Evolutionary conservation across 2,888 invertebrate species (phyloP).

Genomic region (Alsophila aescularia): DNA sequence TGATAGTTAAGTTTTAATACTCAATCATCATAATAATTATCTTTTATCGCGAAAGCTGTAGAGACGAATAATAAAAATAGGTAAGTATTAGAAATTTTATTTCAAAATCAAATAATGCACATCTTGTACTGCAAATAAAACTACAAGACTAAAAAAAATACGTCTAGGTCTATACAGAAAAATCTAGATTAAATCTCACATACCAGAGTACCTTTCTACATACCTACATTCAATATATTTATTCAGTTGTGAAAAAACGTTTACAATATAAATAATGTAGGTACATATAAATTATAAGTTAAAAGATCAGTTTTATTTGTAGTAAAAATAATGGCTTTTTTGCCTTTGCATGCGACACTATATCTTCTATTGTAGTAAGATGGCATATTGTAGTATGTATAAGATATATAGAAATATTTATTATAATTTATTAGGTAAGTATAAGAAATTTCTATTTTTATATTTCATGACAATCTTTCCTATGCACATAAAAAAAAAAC

Average conservation of each 20-base stretch:
- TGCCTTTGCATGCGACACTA: background rate
- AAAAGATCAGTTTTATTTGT: constrained; percentile 19
- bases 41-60: background rate
- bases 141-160: no score
- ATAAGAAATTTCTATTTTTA: no score
- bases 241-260: background rate
- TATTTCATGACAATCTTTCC: no score
- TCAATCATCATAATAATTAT: constrained; percentile 1
- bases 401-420: no score
- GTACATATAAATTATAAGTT: constrained; percentile 8
- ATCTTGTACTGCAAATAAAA: no score
- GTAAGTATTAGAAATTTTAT: background rate
- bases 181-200: no score
- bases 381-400: no score
- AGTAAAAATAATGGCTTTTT: background rate
- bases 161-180: no score
- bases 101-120: background rate
- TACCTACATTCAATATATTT: background rate
- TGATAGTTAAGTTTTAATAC: background rate
- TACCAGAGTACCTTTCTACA: no score
- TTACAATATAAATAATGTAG: background rate
- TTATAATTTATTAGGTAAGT: no score
- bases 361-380: no score
- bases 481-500: background rate
- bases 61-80: background rate